Percentiles rank a stretch among this genome's conserved stretches.
Conservation (phyloP, 2,797 vertebrate species). For the Yasuhikotakia modesta region DNA sequence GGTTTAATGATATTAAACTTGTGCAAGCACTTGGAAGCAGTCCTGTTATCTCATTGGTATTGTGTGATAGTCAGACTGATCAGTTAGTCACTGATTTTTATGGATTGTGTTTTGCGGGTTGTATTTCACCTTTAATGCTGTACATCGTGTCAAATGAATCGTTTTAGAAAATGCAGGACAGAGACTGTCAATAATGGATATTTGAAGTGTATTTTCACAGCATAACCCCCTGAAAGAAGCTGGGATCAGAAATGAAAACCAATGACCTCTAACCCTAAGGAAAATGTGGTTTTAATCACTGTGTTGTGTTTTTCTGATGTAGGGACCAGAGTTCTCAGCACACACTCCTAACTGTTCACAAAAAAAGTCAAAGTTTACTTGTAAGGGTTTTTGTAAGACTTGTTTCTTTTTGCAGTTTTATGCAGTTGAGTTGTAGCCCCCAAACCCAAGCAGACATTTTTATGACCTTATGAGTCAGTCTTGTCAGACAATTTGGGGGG, state of each 20-base stretch:
- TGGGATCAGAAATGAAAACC: conserved; percentile 27
- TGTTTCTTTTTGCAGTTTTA: conserved; percentile 29
- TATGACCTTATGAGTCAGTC: conserved; percentile 27
- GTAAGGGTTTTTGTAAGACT: conserved; percentile 28
- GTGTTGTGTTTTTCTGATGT: conserved; percentile 70
- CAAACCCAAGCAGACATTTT: no score
- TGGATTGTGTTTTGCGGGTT: neutral
- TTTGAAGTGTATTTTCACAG: neutral
- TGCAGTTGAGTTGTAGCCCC: conserved; percentile 49
- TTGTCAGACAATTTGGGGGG: conserved; percentile 42
- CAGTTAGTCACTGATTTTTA: neutral
- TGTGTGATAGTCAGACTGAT: conserved; percentile 36
- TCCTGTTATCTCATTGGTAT: conserved; percentile 41
- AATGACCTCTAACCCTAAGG: conserved; percentile 41
- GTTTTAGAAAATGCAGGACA: neutral
- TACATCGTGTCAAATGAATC: neutral
- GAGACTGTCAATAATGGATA: neutral
- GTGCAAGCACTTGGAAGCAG: conserved; percentile 55
- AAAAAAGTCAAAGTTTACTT: conserved; percentile 30
- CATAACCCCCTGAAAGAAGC: conserved; percentile 25
- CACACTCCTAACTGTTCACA: conserved; percentile 12
- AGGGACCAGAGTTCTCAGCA: conserved; percentile 50
- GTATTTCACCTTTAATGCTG: neutral
- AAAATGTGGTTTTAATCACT: conserved; percentile 71
- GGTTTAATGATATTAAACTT: conserved; percentile 57